These are phyloP conservation scores for Protaetia brevitarsis DNA, from an alignment of 1,140 invertebrate genomes.

Conservation along the genomic window DNA sequence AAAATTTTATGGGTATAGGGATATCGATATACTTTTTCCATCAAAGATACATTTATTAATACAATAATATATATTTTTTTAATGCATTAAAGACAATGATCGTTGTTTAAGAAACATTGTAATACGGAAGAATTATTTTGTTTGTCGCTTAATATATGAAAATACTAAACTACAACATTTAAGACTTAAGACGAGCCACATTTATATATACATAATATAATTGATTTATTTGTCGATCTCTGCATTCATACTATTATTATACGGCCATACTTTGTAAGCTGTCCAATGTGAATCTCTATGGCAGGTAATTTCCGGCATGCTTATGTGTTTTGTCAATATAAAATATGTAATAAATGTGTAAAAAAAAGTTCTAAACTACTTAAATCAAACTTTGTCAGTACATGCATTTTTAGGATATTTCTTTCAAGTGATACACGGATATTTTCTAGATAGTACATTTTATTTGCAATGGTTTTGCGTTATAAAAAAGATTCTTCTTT, in stretches of 20 bases:
- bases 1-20: not conserved
- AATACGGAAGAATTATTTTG: not conserved
- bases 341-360: too few species aligned
- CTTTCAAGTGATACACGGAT: too few species aligned
- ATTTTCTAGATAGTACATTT: too few species aligned
- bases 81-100: not conserved
- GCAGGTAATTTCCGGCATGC: too few species aligned
- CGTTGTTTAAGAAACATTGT: conserved; percentile 16
- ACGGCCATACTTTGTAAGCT: not conserved
- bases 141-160: not conserved
- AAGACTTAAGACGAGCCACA: not conserved
- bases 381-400: too few species aligned
- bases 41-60: conserved; percentile 6
- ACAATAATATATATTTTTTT: not conserved
- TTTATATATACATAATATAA: not conserved
- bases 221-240: not conserved
- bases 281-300: not conserved
- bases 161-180: too few species aligned
- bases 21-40: not conserved
- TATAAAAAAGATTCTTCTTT: too few species aligned
- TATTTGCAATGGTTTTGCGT: too few species aligned
- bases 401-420: too few species aligned
- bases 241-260: conserved; percentile 4
- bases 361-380: too few species aligned
- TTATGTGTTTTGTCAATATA: too few species aligned